These are phyloP conservation scores for Manis javanica DNA, from an alignment of 2,797 vertebrate species.

Conservation along the genomic window DNA sequence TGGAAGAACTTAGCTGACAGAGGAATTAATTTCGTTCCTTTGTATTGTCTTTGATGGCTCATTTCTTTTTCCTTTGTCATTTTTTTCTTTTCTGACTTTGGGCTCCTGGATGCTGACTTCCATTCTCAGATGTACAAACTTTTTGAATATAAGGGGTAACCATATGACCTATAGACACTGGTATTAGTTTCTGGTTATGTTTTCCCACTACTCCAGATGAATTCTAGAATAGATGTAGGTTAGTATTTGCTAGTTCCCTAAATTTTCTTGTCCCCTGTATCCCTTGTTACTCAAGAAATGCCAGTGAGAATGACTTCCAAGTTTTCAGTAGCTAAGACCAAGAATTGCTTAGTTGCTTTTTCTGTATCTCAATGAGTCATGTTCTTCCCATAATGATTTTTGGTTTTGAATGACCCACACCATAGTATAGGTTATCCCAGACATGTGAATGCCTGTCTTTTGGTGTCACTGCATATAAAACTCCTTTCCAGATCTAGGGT, in stretches of 20 bases:
- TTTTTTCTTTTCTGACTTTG: conserved; percentile 47
- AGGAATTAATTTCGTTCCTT: conserved; percentile 26
- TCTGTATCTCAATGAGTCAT: background rate
- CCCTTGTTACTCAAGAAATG: background rate
- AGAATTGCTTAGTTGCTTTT: conserved; percentile 5
- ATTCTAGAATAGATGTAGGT: background rate
- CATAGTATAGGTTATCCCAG: background rate
- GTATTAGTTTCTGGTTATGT: background rate
- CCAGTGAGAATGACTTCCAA: background rate
- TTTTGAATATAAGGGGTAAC: background rate
- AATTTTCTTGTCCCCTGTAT: background rate
- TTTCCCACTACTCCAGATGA: background rate
- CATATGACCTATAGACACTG: background rate
- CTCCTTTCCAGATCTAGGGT: background rate
- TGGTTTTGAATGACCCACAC: background rate
- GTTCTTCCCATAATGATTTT: conserved; percentile 12
- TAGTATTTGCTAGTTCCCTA: background rate
- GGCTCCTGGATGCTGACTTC: background rate
- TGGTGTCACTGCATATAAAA: background rate
- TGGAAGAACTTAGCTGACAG: background rate
- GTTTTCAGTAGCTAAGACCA: background rate
- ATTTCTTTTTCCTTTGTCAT: background rate
- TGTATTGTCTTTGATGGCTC: conserved; percentile 9
- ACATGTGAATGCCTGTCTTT: background rate
- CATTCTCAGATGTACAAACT: background rate